Conservation (phyloP, 1,140 invertebrate genomes). For the Tetranychus urticae region DNA sequence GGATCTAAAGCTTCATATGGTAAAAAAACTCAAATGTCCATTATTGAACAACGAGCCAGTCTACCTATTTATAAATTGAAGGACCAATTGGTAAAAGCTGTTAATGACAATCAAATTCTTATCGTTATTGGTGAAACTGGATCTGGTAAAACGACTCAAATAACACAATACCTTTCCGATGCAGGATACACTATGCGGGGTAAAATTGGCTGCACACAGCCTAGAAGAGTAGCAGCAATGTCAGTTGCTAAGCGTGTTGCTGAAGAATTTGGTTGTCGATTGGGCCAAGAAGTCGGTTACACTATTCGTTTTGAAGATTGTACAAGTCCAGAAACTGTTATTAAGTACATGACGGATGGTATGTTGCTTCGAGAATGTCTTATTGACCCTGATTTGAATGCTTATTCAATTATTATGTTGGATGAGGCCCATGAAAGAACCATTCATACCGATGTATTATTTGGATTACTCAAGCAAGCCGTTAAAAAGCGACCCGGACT, state of each 20-base stretch:
- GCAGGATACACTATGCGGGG: conserved; percentile 38
- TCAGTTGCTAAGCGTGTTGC: conserved; percentile 44
- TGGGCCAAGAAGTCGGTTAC: conserved; percentile 48
- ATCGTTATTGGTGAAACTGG: conserved; percentile 93
- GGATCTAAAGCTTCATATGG: conserved; percentile 93
- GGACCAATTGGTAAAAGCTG: conserved; percentile 62
- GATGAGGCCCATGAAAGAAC: conserved; percentile 98
- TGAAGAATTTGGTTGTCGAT: conserved; percentile 41
- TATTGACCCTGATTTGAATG: conserved; percentile 80
- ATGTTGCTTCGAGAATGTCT: conserved; percentile 91
- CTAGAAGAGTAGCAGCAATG: conserved; percentile 52
- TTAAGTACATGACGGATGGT: conserved; percentile 99
- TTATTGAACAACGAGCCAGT: conserved; percentile 78
- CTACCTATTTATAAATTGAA: conserved; percentile 84
- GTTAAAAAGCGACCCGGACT: conserved; percentile 40
- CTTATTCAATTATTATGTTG: conserved; percentile 90
- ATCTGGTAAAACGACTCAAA: conserved; percentile 94
- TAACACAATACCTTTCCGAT: conserved; percentile 88
- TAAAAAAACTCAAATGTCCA: conserved; percentile 82
- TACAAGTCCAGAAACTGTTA: conserved; percentile 40
- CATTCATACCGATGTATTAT: conserved; percentile 90
- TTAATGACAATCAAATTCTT: conserved; percentile 64
- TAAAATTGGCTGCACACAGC: conserved; percentile 50
- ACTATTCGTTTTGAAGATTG: conserved; percentile 56
- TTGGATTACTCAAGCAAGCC: conserved; percentile 66